Base-by-base conservation (phyloP, 2,888 invertebrate genomes). In the Lamproptera curius region DNA sequence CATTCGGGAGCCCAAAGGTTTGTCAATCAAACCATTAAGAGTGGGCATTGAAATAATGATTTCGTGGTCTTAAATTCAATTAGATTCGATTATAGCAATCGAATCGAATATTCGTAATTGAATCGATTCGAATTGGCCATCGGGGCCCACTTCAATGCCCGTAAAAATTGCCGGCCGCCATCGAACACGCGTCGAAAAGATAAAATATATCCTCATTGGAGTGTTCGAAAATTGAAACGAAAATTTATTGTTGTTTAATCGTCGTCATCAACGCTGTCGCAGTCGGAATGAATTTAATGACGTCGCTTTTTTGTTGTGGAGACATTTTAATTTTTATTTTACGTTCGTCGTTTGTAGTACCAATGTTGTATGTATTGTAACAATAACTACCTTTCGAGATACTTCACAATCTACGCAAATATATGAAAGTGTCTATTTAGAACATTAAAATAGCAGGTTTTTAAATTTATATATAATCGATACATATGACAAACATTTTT, bases 21-120 rank as follows among this genome's bases (percentile, higher is more conserved):
- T 48, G 48, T 49, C 48, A 49, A 49, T 49, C 43, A 43, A 35
- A 49, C 37, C 43, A 43, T 49, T 49, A 43, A 43, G 43, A 37
- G 47, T 37, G 42, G 37, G 37, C 16, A 43, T 35, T 43, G 43
- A 40, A 39, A 43, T 49, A 49, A 49, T 49, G 43, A 49, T 49
- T 49, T 43, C 48, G 28, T 17, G 43, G 48, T 16, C 48, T 43
- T 40, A 49, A 38, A 49, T 49, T 49, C 48, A 49, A 49, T 49
- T 43, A 34, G 42, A 47, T 47, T 47, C 42, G 42, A 42, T 47
- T 47, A 47, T 47, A 42, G n/a, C n/a, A n/a, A n/a, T n/a, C n/a
- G n/a, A n/a, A n/a, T n/a, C n/a, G n/a, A n/a, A n/a, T n/a, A n/a
- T n/a, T n/a, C n/a, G n/a, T n/a, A n/a, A n/a, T n/a, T n/a, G n/a